These are phyloP conservation scores for Sebastes iracundus DNA, from an alignment of 2,797 vertebrate genomes.

Conservation along the genomic window DNA sequence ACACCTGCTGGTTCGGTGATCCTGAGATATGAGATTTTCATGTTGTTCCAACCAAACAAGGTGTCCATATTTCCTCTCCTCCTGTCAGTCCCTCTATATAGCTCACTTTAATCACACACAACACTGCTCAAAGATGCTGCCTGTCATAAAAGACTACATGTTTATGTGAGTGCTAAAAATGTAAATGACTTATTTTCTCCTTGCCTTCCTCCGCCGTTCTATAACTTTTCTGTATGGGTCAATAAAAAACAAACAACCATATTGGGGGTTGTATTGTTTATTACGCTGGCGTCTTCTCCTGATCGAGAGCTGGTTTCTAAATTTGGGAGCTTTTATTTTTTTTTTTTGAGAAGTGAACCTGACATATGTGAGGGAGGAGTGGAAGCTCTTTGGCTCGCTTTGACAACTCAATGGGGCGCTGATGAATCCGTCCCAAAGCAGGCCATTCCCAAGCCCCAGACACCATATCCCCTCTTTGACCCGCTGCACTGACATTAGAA, in stretches of 20 bases:
- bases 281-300: background rate
- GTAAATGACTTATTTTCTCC: slow-evolving; percentile 24
- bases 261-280: slow-evolving; percentile 21
- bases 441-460: slow-evolving; percentile 77
- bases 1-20: slow-evolving; percentile 69
- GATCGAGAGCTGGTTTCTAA: slow-evolving; percentile 26
- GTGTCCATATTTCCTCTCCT: slow-evolving; percentile 51
- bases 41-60: slow-evolving; percentile 48
- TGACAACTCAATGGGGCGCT: slow-evolving; percentile 80
- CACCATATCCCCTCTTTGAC: slow-evolving; percentile 75
- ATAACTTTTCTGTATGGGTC: slow-evolving; percentile 5
- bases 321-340: slow-evolving; percentile 31
- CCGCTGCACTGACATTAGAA: slow-evolving; percentile 70
- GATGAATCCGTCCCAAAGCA: slow-evolving; percentile 72
- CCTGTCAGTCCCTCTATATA: slow-evolving; percentile 25
- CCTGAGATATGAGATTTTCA: slow-evolving; percentile 43
- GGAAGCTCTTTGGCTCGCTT: slow-evolving; percentile 66
- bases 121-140: slow-evolving; percentile 7
- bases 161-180: slow-evolving; percentile 40
- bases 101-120: slow-evolving; percentile 49
- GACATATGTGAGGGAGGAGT: slow-evolving; percentile 76
- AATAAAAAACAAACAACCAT: slow-evolving; percentile 28
- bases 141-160: slow-evolving; percentile 28
- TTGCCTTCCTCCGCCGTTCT: slow-evolving; percentile 3
- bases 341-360: slow-evolving; percentile 38